Base-by-base conservation (phyloP, 1,140 invertebrate species). In the Hermetia illucens region DNA sequence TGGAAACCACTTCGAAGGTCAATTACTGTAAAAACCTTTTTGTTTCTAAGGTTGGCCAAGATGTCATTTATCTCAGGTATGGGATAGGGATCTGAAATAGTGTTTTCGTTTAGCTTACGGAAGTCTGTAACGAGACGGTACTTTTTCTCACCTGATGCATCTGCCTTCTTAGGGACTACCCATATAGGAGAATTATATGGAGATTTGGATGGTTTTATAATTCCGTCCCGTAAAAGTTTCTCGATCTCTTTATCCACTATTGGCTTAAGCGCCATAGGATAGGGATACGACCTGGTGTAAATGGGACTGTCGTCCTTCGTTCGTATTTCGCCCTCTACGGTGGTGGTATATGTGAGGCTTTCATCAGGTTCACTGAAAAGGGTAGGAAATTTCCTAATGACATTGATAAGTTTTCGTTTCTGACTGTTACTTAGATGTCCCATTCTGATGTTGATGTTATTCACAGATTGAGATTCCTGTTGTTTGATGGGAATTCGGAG, bases 1-100 rank as follows among this genome's bases (percentile, higher is more conserved):
- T 49, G 40, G 10, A 46, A 50, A n/a, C 46, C 43, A n/a, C 33
- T 36, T 41, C 39, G 22, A 20, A 52, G 37, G 29, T 52, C 45
- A n/a, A 52, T 38, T 5, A 38, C 42, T 13, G 44, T 43, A 42
- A 51, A 49, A 17, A 35, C 42, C 42, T 38, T 41, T 32, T 42
- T 21, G 37, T 45, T 42, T 8, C 38, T 36, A 8, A 50, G 43
- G 36, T 44, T 38, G 1, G 43, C 36, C 17, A 52, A 17, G n/a
- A 48, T 42, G 21, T 49, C 44, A n/a, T 43, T 34, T 8, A 45
- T 44, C 17, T 48, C 34, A 3, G 44, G 49, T 13, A 51, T 42
- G 8, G 42, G 41, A 24, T 41, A 49, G 24, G 25, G 41, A n/a
- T 49, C 34, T 6, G 32, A 17, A 21, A 43, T 35, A 13, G 41